Base-by-base conservation (phyloP, 2,797 vertebrate genomes). In the Kryptopterus vitreolus region DNA sequence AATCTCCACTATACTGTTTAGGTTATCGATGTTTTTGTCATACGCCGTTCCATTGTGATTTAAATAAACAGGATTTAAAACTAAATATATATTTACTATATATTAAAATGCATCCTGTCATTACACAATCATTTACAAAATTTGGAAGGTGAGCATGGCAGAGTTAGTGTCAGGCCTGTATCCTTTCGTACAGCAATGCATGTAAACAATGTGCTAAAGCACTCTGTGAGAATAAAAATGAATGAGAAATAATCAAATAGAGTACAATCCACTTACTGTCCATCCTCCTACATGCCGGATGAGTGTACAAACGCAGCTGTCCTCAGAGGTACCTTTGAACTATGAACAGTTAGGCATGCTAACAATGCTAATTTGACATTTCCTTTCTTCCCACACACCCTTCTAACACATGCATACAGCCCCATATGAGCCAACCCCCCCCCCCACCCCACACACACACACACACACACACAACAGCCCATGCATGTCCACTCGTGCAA, bases 291-390 rank as follows among this genome's bases (percentile, higher is more conserved):
- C 61, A 66, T 55, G 61, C 24, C 33, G 46, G 24, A 3, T n/a
- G 18, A 76, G 71, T 43, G 48, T 52, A 22, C 20, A 82, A 65
- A 58, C 31, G 50, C 26, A 58, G 46, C 76, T 78, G 76, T 78
- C 59, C 76, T 82, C 48, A 26, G 22, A 12, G 59, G 52, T 46
- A 77, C 33, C 80, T 76, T 53, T 70, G 43, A 82, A 74, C 81
- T 78, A 16, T 58, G 31, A 79, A 62, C 58, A 62, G 57, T 35
- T 16, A 79, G 57, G 68, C 58, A 73, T 73, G 58, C 69, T 57
- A 65, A 73, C 35, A 57, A 35, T 16, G 24, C 48, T 78, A 73
- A 78, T 76, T 20, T 68, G 52, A 66, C 62, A 66, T 68, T 68
- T 76, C 79, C 61, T 76, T 38, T 66, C 72, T 35, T 35, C 61